Percentiles rank a stretch among this genome's conserved stretches.
Evolutionary conservation across 2,797 vertebrate genomes (phyloP).

Genomic region (Nothura maculosa): DNA sequence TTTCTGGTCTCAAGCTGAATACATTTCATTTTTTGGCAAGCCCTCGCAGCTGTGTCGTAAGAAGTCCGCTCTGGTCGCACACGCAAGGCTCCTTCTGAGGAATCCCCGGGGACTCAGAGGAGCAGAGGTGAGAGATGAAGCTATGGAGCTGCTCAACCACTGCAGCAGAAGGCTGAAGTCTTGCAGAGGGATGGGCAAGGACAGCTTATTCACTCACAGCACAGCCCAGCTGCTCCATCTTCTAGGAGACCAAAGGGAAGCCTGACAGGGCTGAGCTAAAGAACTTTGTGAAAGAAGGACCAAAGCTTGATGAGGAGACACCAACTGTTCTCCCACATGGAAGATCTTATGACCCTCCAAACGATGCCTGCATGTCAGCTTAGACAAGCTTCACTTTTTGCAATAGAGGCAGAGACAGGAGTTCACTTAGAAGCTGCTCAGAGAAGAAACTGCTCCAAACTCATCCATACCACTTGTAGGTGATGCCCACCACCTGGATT

Average conservation of each 20-base stretch:
- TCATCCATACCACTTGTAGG: background rate
- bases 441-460: background rate
- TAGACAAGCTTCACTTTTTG: background rate
- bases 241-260: background rate
- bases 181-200: background rate
- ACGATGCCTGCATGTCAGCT: accelerated
- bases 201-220: background rate
- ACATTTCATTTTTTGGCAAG: background rate
- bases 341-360: background rate
- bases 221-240: background rate
- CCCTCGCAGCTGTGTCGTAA: background rate
- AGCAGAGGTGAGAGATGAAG: background rate
- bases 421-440: background rate
- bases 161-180: background rate
- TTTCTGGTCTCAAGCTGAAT: constrained; percentile 24
- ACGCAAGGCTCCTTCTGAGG: background rate
- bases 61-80: background rate
- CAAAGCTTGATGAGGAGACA: background rate
- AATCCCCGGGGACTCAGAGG: background rate
- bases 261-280: background rate
- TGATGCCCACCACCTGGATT: background rate
- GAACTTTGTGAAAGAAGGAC: background rate
- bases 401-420: background rate
- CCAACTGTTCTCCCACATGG: accelerated
- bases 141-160: background rate